phyloP scores from a whole-genome alignment of 2,113 vertebrate genomes.

The Mirounga angustirostris region DNA sequence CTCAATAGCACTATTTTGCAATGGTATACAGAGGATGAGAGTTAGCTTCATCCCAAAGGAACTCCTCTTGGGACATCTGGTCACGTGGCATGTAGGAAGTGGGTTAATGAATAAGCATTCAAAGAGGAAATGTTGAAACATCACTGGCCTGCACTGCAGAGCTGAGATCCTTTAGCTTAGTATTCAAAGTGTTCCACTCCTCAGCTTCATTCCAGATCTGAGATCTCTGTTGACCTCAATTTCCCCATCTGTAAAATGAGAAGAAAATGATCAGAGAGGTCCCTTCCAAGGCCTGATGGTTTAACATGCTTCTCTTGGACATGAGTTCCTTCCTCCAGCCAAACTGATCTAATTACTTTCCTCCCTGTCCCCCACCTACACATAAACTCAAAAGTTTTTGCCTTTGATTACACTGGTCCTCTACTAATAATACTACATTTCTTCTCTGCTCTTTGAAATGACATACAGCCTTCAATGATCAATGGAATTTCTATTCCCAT shows the following conservation, averaged over 20 bases:
- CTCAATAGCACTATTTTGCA: not conserved
- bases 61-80: conserved; percentile 43
- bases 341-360: not conserved
- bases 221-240: not conserved
- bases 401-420: not conserved
- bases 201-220: not conserved
- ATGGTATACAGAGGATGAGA: not conserved
- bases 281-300: not conserved
- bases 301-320: conserved; percentile 3
- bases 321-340: not conserved
- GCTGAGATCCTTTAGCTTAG: not conserved
- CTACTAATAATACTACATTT: not conserved
- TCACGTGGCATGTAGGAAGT: conserved; percentile 28
- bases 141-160: not conserved
- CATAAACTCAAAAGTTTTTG: not conserved
- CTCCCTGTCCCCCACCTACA: not conserved
- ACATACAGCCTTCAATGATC: not conserved
- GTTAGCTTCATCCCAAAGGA: conserved; percentile 19
- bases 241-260: not conserved
- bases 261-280: not conserved
- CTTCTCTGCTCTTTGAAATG: conserved; percentile 56
- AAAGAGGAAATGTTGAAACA: conserved; percentile 27
- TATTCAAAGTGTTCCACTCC: not conserved
- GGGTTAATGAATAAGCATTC: conserved; percentile 37
- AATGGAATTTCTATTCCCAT: not conserved